A percentile compares a stretch with the other conserved stretches of the same genome.
These are phyloP conservation scores for Eupsilia transversa DNA, from an alignment of 2,888 invertebrate genomes.

Conservation along the genomic window DNA sequence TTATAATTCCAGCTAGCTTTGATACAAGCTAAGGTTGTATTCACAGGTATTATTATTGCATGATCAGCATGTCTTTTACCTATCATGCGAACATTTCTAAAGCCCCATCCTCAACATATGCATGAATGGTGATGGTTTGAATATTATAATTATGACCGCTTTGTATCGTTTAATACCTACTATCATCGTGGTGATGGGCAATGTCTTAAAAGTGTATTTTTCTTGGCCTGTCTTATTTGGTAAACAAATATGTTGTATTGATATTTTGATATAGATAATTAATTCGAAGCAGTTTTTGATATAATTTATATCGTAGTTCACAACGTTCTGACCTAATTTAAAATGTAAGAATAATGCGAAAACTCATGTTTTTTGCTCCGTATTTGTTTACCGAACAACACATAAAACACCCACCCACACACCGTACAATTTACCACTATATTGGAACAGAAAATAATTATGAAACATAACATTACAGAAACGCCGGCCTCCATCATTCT, in stretches of 20 bases:
- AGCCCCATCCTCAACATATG: conserved; percentile 40
- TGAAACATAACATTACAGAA: conserved; percentile 89
- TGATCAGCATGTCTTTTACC: conserved; percentile 59
- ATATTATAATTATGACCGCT: conserved; percentile 40
- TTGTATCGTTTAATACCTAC: conserved; percentile 47
- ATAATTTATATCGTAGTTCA: background rate
- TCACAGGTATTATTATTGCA: conserved; percentile 46
- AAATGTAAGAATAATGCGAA: background rate
- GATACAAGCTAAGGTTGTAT: conserved; percentile 21
- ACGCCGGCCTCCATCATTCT: conserved; percentile 97
- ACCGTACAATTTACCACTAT: background rate
- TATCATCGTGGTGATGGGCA: conserved; percentile 68
- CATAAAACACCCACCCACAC: no score
- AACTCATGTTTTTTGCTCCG: background rate
- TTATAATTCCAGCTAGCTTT: background rate
- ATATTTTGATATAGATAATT: background rate
- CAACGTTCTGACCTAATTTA: background rate
- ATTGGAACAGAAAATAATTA: conserved; percentile 19
- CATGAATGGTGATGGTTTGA: conserved; percentile 64
- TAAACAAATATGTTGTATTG: conserved; percentile 3
- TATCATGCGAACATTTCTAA: conserved; percentile 43
- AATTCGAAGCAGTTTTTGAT: background rate
- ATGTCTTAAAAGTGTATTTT: conserved; percentile 31
- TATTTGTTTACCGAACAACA: conserved; percentile 29
- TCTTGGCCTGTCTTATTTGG: background rate